phyloP scores from a whole-genome alignment of 2,888 invertebrate genomes.

The Oithona nana region DNA sequence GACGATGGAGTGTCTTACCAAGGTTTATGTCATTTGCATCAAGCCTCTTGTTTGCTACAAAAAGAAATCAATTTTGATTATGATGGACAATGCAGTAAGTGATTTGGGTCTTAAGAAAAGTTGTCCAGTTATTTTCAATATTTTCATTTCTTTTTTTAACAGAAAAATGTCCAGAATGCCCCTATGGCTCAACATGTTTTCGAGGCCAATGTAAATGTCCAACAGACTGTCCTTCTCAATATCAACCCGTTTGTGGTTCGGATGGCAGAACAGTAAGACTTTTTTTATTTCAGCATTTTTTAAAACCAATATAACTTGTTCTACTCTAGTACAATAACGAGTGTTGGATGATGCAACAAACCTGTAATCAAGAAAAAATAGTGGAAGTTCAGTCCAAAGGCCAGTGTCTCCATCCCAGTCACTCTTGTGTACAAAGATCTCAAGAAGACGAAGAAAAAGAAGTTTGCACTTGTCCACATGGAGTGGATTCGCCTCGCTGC shows the following conservation, averaged over 20 bases:
- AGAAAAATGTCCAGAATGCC: not conserved
- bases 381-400: not conserved
- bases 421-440: not conserved
- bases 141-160: not conserved
- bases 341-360: not conserved
- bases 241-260: not conserved
- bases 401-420: not conserved
- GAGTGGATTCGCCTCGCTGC: not conserved
- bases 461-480: not conserved
- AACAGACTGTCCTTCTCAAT: not conserved
- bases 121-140: not conserved
- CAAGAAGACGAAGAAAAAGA: no score
- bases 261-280: slow-evolving; percentile 1
- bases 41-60: not conserved
- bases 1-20: not conserved
- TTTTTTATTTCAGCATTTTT: no score
- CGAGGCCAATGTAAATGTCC: not conserved
- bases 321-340: not conserved
- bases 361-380: not conserved
- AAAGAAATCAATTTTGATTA: not conserved
- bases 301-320: not conserved
- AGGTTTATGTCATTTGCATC: not conserved
- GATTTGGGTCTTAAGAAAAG: not conserved
- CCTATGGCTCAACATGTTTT: not conserved
- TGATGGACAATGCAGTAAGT: not conserved